These are phyloP conservation scores for Amazona finschi DNA, from an alignment of 2,797 vertebrate genomes.

Conservation along the genomic window DNA sequence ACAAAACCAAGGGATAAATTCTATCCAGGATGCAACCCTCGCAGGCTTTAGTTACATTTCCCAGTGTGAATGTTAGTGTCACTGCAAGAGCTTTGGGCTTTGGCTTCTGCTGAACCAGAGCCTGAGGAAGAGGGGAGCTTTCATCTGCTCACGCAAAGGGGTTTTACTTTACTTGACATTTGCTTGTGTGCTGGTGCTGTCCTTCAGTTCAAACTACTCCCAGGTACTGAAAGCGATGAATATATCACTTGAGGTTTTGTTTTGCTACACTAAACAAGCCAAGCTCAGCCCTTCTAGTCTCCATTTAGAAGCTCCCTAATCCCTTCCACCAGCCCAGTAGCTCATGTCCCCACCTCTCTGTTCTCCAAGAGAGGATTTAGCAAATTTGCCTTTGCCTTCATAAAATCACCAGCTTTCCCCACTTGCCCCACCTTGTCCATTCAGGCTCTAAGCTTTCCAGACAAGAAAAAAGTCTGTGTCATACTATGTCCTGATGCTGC, in stretches of 20 bases:
- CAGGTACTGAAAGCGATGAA: not conserved
- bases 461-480: not conserved
- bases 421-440: no score
- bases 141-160: not conserved
- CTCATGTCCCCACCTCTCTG: not conserved
- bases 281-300: not conserved
- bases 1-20: conserved; percentile 23
- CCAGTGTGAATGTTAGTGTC: not conserved
- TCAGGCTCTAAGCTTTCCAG: not conserved
- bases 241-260: not conserved
- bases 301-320: not conserved
- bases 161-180: not conserved
- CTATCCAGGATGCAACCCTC: not conserved
- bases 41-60: not conserved
- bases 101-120: not conserved
- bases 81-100: not conserved
- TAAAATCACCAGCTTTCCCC: not conserved
- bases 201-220: not conserved
- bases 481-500: accelerated
- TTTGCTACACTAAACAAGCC: not conserved
- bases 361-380: not conserved
- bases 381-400: not conserved
- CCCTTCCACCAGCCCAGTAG: not conserved
- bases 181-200: not conserved
- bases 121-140: not conserved